Base-by-base conservation (phyloP, 2,113 vertebrate genomes). In the Leptodactylus fuscus region DNA sequence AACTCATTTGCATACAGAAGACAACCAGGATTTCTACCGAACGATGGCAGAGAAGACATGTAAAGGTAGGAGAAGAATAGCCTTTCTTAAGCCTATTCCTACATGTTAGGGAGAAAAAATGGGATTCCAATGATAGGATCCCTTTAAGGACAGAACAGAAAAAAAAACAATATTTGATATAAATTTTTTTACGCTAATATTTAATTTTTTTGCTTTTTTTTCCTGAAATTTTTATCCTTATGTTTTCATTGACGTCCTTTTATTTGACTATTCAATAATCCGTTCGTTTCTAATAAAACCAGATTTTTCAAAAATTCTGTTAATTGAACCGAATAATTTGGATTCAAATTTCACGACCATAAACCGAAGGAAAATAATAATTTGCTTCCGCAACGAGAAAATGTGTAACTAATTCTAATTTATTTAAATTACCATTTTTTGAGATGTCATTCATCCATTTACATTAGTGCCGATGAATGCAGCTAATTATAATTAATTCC, bases 401-500 rank as follows among this genome's bases (percentile, higher is more conserved):
- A 75, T 46, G 34, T 75, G 70, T 62, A 46, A 29, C 71, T 62
- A n/a, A 70, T 75, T 83, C 20, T 60, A 62, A 83, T 48, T 27
- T 20, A 58, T 73, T 82, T 24, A 36, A 44, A 71, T 71, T 24
- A 74, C 16, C 69, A 24, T 82, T 69, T 82, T 36, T 10, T 41
- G 67, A n/a, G 58, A 60, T 32, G 70, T 44, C 36, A 62, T 11
- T 41, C 34, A 60, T 80, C 77, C 53, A 41, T 80, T 60, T 80
- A 29, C 53, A 62, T 80, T 80, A 62, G 49, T 12, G 36, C 53
- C 51, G 49, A 78, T 51, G 29, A 73, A 34, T 41, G 62, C 48
- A 70, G 69, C 77, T 67, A 78, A 85, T 80, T 41, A 24, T 71
- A 85, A 85, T 85, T 79, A 85, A 85, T 65, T 80, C 36, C 34